phyloP scores from a whole-genome alignment of 2,888 invertebrate genomes.

The Melinaea menophilus region DNA sequence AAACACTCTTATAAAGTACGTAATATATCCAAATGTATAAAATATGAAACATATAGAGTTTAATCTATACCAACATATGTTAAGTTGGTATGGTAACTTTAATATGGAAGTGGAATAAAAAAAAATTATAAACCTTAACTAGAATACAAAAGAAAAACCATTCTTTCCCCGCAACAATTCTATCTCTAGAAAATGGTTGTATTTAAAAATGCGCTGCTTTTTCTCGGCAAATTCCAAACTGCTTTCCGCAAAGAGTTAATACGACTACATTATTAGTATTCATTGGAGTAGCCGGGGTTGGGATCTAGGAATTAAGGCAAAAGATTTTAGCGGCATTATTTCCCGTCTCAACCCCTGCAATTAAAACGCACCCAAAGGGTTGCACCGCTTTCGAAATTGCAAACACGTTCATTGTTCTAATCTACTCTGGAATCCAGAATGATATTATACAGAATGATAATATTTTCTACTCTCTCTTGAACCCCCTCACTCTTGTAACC shows the following conservation, averaged over 20 bases:
- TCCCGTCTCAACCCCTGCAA: constrained; percentile 62
- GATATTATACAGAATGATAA: constrained; percentile 56
- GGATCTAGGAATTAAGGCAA: constrained; percentile 51
- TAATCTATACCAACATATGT: no score
- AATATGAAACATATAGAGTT: no score
- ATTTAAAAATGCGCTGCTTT: constrained; percentile 3
- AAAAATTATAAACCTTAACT: no score
- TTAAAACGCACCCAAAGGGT: constrained; percentile 75
- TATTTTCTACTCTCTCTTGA: constrained; percentile 47
- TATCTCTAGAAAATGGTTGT: background rate
- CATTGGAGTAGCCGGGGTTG: constrained; percentile 51
- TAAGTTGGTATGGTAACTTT: no score
- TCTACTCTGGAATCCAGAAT: constrained; percentile 60
- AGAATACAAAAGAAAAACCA: no score
- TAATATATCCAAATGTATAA: no score
- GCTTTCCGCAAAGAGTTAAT: constrained; percentile 14
- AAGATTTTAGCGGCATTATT: constrained; percentile 50
- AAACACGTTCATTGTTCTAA: constrained; percentile 76
- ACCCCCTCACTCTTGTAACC: constrained; percentile 32
- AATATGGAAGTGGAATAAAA: no score
- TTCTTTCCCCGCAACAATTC: background rate
- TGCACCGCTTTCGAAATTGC: constrained; percentile 70
- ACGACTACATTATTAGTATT: constrained; percentile 43
- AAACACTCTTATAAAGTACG: no score
- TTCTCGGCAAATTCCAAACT: constrained; percentile 7